Evolutionary conservation across 2,113 vertebrate genomes (phyloP), one percentile per base, ranked within the genome.

Genomic region (Oophaga pumilio): DNA sequence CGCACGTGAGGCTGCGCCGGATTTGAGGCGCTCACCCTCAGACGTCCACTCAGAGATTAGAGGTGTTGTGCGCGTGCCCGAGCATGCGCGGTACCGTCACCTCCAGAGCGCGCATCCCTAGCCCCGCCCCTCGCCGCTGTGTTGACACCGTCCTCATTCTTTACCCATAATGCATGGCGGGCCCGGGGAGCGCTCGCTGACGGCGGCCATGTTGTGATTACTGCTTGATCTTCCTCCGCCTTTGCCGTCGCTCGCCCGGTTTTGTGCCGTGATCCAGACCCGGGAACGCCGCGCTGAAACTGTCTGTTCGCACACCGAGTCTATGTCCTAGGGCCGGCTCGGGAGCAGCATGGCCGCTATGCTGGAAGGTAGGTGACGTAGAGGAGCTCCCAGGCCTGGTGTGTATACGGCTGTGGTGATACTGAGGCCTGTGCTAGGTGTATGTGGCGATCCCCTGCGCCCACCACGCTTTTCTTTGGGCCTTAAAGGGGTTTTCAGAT

Each of bases 121-220:
- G 79, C 43, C 43, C 50, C 26, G 82, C 50, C 66, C 53, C 26
- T 12, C 18, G 8, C 64, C 11, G 10, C 59, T 62, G n/a, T 50
- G 57, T 50, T 62, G 57, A 12, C 74, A 9, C 53, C 24, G 24
- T 24, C 17, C 52, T 59, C 11, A 52, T 33, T 6, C 59, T 87
- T 5, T 43, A 87, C 85, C 85, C 85, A 87, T 53, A 60, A 87
- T 87, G 77, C 85, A 49, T 13, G 3, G 56, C 84, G 84, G 10
- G 7, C 8, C 24, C 73, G 76, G 76, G 66, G 60, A 52, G 56
- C 50, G 82, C 15, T 43, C 1, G 84, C 56, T 43, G 53, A 18
- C 53, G 85, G 77, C 85, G 60, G 85, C 86, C 78, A 82, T 87
- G 85, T 87, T 87, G 79, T 87, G 76, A 20, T 74, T 11, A 1